Evolutionary conservation across 2,888 invertebrate genomes (phyloP), one percentile per base, ranked within the genome.

Genomic region (Trissolcus japonicus): DNA sequence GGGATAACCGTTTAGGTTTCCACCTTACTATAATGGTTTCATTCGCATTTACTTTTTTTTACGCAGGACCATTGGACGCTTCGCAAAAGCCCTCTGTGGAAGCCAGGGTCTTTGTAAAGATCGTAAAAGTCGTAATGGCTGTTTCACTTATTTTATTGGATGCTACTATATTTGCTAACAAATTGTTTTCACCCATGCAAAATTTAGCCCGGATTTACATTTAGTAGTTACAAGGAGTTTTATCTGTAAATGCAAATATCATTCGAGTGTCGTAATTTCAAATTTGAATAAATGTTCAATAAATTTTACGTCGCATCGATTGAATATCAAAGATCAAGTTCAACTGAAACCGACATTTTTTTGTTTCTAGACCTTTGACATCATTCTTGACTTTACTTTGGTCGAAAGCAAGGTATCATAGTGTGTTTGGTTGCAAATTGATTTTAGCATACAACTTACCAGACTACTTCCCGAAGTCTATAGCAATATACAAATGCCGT

Each of bases 1-100:
- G n/a, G n/a, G 77, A 77, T 77, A 73, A 77, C 68, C 77, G 68
- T 77, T 77, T 73, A 69, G 73, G 73, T 73, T 73, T 73, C 77
- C 73, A 60, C 73, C 63, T 35, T 60, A 68, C 77, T 66, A 77
- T 77, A 68, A 68, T 65, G 59, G 67, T 77, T 73, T 77, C 68
- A 77, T 77, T 73, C 56, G 66, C 63, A 55, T 65, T 73, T 60
- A 25, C 67, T 60, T 14, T 77, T 77, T 72, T 68, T 60, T n/a
- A 67, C 72, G 55, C 55, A 59, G 59, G 55, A 67, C 76, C 63
- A 61, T 29, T 17, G 48, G 60, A 25, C 61, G 67, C 54, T 68
- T 72, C 54, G 60, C 67, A 67, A 68, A 72, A 72, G 71, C 72
- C 54, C 72, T 48, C 29, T 65, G 63, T n/a, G 43, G 65, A 11